Conservation (phyloP, 2,113 vertebrate genomes). For the Epinephelus cyanopodus region DNA sequence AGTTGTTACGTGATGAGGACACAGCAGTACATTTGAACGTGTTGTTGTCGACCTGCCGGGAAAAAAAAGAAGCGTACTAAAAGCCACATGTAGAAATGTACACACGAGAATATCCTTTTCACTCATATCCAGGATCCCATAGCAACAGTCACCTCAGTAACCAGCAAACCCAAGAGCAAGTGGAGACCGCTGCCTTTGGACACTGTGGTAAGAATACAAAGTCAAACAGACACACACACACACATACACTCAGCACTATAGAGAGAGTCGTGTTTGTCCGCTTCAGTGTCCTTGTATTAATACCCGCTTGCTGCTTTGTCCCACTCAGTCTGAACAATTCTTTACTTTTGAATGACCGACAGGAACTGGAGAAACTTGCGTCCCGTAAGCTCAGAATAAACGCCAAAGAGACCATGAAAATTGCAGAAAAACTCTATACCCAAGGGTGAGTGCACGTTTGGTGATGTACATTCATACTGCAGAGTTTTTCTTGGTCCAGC, state of each 20-base stretch:
- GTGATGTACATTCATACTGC: neutral
- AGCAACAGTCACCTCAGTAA: slow-evolving; percentile 92
- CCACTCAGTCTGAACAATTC: neutral
- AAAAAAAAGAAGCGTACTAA: slow-evolving; percentile 47
- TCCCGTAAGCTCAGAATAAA: slow-evolving; percentile 96
- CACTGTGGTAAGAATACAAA: slow-evolving; percentile 91
- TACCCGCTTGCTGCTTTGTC: neutral
- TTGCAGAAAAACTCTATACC: slow-evolving; percentile 97
- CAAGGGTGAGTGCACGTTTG: slow-evolving; percentile 86
- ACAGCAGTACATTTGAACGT: slow-evolving; percentile 6
- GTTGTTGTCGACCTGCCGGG: slow-evolving; percentile 41
- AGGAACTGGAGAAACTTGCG: slow-evolving; percentile 97
- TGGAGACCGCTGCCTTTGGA: slow-evolving; percentile 97
- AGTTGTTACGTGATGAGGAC: neutral
- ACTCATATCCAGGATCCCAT: slow-evolving; percentile 88
- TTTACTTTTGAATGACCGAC: slow-evolving; percentile 31
- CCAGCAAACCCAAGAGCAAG: slow-evolving; percentile 96
- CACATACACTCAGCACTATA: neutral
- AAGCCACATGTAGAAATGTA: slow-evolving; percentile 30
- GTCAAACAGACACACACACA: slow-evolving; percentile 9
- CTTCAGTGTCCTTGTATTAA: neutral
- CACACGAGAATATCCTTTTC: slow-evolving; percentile 46
- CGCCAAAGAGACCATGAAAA: slow-evolving; percentile 97
- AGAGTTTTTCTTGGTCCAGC: neutral
- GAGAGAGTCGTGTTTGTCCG: neutral